Base-by-base conservation (phyloP, 2,888 invertebrate species). In the Heliconius ismenius region DNA sequence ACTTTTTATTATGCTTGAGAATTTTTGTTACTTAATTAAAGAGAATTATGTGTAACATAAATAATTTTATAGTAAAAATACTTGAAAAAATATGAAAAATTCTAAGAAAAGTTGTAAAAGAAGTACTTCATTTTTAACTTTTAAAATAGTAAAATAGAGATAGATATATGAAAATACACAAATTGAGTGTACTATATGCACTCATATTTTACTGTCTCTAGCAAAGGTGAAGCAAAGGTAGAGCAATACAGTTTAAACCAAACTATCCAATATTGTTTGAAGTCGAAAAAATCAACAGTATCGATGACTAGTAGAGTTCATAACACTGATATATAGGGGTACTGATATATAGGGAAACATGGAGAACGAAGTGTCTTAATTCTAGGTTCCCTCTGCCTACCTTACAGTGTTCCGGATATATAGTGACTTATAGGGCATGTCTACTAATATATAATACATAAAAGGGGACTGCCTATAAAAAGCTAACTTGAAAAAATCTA, bases 201-300 rank as follows among this genome's bases (percentile, higher is more conserved):
- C n/a, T n/a, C n/a, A n/a, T n/a, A n/a, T n/a, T n/a, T n/a, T n/a
- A n/a, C n/a, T 36, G n/a, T 21, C 64, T 64, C 28, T 21, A 64
- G 26, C 28, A 64, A 64, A 65, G 36, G 21, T n/a, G 32, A 32
- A 64, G 28, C 63, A 32, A 64, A 32, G 64, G 32, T n/a, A 36
- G 64, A 64, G 21, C n/a, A 36, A 13, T 36, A 65, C 1, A 36
- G 65, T 65, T 39, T 65, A 39, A 65, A 39, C 39, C 7, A 65
- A 65, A 39, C 65, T 39, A 15, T 65, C 65, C 24, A 36, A 3
- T 24, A 24, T 24, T 65, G n/a, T 65, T 65, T 65, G 65, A 65
- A 24, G 65, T 65, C 6, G 15, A 65, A 65, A 65, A 65, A 65
- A 65, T 36, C 36, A 39, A 39, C 39, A 65, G 13, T n/a, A 65